Conservation (phyloP, 2,797 vertebrate genomes). For the Garrulus glandarius region DNA sequence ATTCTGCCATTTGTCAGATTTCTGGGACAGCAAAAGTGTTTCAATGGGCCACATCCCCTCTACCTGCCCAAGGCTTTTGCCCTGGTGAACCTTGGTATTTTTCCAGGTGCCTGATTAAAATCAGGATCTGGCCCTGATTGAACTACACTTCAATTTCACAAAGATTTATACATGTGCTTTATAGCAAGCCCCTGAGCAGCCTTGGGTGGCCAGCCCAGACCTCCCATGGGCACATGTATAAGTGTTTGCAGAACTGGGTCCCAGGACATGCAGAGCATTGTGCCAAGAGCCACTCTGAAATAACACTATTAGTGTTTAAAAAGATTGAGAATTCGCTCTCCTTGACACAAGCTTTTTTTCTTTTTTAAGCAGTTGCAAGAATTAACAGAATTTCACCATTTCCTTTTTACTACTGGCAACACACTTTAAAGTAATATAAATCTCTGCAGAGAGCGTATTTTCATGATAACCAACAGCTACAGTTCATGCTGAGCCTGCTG, state of each 20-base stretch:
- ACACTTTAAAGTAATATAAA: conserved; percentile 58
- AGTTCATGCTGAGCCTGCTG: conserved; percentile 64
- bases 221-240: background rate
- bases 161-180: background rate
- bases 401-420: conserved; percentile 68
- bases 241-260: background rate
- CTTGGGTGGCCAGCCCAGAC: background rate
- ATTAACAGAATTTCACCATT: conserved; percentile 54
- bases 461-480: conserved; percentile 65
- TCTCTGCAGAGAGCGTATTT: conserved; percentile 70
- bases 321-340: conserved; percentile 19
- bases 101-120: background rate
- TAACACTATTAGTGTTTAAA: conserved; percentile 70
- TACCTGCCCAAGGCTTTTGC: background rate
- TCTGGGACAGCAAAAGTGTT: conserved; percentile 39
- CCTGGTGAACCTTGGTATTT: background rate
- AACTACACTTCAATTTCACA: background rate
- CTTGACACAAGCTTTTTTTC: background rate
- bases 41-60: background rate
- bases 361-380: conserved; percentile 48
- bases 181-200: background rate
- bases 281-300: background rate
- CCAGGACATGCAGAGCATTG: background rate
- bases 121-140: background rate
- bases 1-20: background rate